Conservation (phyloP, 2,797 vertebrate genomes). For the Anolis apletophallus region DNA sequence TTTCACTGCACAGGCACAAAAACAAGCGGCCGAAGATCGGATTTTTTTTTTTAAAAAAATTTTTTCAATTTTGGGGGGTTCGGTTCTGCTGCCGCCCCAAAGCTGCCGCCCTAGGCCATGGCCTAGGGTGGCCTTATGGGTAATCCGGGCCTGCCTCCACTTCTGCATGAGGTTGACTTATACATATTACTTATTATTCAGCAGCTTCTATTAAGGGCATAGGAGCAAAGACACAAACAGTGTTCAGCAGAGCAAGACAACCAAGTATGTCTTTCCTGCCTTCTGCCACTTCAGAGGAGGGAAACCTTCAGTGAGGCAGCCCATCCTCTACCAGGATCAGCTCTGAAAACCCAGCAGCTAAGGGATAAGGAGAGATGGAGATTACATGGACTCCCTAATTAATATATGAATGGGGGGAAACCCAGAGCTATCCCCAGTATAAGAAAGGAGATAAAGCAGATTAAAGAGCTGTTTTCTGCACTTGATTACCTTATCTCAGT, state of each 20-base stretch:
- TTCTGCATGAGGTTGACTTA: no score
- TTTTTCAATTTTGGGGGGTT: no score
- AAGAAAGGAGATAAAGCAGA: conserved; percentile 13
- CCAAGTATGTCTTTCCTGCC: not conserved
- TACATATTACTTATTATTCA: not conserved
- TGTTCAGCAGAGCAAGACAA: not conserved
- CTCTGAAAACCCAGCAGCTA: not conserved
- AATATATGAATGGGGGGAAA: not conserved
- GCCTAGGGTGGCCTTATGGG: no score
- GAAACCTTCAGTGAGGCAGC: not conserved
- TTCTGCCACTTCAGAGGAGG: not conserved
- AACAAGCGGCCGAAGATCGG: no score
- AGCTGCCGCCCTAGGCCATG: no score
- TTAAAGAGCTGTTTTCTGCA: not conserved
- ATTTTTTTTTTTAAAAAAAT: no score
- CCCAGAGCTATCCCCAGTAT: not conserved
- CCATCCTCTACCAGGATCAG: not conserved
- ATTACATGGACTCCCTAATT: conserved; percentile 18
- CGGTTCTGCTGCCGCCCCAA: no score
- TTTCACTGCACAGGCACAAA: no score
- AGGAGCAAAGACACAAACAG: not conserved
- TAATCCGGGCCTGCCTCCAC: no score
- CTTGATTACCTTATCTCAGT: conserved; percentile 26
- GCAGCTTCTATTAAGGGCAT: not conserved
- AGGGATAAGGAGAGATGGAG: not conserved